Evolutionary conservation across 1,140 invertebrate species (phyloP), one percentile per base, ranked within the genome.

Genomic region (Formica selysi): DNA sequence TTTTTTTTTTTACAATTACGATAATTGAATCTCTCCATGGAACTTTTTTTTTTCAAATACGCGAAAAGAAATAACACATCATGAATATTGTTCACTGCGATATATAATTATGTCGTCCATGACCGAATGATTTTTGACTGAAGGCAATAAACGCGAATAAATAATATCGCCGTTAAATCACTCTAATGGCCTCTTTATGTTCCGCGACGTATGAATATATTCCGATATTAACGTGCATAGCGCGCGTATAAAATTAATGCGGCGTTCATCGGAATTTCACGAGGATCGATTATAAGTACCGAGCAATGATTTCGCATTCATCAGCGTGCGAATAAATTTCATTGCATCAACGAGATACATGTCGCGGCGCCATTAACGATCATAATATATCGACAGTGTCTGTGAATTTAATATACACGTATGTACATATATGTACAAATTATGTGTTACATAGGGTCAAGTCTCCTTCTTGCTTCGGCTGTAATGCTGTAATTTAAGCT

Each of bases 381-480:
- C 44, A 70, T 10, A 22, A 22, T 16, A 41, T 22, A n/a, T 70
- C 76, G 32, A 11, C 41, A 13, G 61, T 16, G 16, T 68, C 48
- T 54, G 59, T 64, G 29, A 83, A 70, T 73, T 71, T 51, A 51
- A 19, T 51, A 51, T 19, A 16, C 16, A 19, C 16, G 19, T 48
- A 51, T 51, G 3, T 3, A 89, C 83, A 78, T 48, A 65, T 32
- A 59, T 73, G 29, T 65, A 73, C 76, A 78, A 86, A 89, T 89
- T 86, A 86, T 78, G 61, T 64, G 85, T 76, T 57, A 68, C 38
- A 64, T 38, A 84, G 73, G 71, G 78, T 89, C 67, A 86, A 89
- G 71, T 83, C 51, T 57, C 71, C 89, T 29, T 73, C 51, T 59
- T 74, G 38, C 51, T 73, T 83, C 59, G 22, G 62, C 76, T 68